Evolutionary conservation across 2,888 invertebrate species (phyloP).

Genomic region (Leptopterna dolabrata): DNA sequence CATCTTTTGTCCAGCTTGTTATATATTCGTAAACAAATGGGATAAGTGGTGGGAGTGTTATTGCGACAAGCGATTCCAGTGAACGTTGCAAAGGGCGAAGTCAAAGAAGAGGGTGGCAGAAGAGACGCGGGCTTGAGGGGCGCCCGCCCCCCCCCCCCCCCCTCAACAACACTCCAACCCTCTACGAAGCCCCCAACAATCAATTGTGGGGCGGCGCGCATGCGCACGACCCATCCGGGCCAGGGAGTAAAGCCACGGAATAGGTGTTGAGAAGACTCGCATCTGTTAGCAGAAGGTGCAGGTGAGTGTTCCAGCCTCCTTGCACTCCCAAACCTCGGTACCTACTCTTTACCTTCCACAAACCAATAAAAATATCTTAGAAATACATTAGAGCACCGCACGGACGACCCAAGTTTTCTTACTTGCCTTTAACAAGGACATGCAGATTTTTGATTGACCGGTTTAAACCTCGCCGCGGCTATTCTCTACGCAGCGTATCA

Average conservation of each 20-base stretch:
- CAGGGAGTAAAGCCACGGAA: constrained; percentile 1
- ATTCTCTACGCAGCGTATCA: constrained; percentile 52
- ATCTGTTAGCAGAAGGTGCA: constrained; percentile 28
- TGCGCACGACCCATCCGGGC: constrained; percentile 14
- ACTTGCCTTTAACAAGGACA: neutral
- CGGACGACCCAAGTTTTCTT: neutral
- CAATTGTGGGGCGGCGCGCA: constrained; percentile 17
- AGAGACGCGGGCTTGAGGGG: neutral
- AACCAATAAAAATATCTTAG: neutral
- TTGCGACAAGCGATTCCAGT: constrained; percentile 1
- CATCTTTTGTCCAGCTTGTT: no score
- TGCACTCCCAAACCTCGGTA: neutral
- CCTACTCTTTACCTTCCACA: neutral
- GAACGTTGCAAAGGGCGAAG: neutral
- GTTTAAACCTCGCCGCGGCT: constrained; percentile 23
- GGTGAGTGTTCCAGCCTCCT: constrained; percentile 26
- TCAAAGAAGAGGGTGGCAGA: neutral
- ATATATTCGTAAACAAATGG: neutral
- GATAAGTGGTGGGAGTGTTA: neutral
- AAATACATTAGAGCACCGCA: neutral
- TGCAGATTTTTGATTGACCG: neutral
- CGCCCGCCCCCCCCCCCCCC: neutral
- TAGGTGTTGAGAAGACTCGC: constrained; percentile 37
- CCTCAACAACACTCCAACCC: neutral
- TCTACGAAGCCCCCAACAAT: constrained; percentile 20